Conservation (phyloP, 2,113 vertebrate species). For the Setophaga coronata region DNA sequence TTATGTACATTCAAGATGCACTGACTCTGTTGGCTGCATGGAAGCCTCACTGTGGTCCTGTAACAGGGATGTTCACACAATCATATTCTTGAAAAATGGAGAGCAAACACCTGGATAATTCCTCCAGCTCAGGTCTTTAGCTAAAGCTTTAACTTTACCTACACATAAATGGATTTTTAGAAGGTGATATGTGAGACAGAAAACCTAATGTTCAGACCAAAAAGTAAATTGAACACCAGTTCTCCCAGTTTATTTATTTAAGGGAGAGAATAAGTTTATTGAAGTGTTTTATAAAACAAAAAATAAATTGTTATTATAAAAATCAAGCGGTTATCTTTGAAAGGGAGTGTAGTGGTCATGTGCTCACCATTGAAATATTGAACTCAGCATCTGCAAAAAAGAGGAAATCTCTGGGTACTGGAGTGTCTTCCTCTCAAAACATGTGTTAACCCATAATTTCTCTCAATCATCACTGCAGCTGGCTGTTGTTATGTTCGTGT, state of each 20-base stretch:
- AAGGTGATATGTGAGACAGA: not conserved
- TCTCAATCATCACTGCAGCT: not conserved
- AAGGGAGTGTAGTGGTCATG: not conserved
- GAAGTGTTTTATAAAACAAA: not conserved
- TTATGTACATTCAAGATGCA: not conserved
- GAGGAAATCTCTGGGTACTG: not conserved
- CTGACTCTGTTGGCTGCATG: not conserved
- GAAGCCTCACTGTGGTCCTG: not conserved
- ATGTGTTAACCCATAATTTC: not conserved
- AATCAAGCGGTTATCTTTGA: not conserved
- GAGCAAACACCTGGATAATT: not conserved
- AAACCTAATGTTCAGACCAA: not conserved
- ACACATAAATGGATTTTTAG: not conserved
- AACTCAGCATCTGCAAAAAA: not conserved
- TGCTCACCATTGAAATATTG: not conserved
- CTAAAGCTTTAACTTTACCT: not conserved
- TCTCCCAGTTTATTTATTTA: not conserved
- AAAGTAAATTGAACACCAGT: not conserved
- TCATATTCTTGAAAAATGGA: not conserved
- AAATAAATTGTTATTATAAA: not conserved
- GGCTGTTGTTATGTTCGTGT: not conserved
- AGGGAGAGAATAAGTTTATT: not conserved
- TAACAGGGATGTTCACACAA: not conserved
- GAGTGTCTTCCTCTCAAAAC: not conserved
- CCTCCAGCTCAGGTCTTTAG: not conserved